Evolutionary conservation across 1,140 invertebrate genomes (phyloP), one percentile per base, ranked within the genome.

Genomic region (Nasonia longicornis): DNA sequence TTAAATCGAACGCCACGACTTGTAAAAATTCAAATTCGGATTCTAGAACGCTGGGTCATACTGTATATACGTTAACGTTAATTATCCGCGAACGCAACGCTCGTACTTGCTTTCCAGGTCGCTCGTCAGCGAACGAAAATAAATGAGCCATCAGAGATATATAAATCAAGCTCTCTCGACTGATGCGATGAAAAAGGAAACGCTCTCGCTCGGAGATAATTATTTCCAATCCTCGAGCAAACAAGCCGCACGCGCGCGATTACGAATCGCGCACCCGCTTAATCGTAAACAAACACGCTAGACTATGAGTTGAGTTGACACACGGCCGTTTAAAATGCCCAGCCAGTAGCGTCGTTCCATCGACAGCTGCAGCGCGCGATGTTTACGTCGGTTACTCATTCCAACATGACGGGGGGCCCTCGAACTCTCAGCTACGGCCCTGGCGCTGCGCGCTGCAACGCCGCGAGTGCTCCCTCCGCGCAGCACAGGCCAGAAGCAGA

Each of bases 401-500:
- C 38, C 8, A 63, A 29, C 31, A 14, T 0, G 63, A 16, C 64
- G 64, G 10, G 64, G 64, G 22, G 64, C 64, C 64, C 64, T 26
- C 4, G 3, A 16, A 11, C 26, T 1, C 8, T 26, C 2, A 7
- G 10, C 22, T 31, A 29, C 64, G 26, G 8, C 64, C 26, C 64
- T 67, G 64, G 20, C 16, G 58, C 35, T 38, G 70, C 35, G 70
- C 38, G 31, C 3, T 48, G 77, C 29, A 58, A 22, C 42, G 42
- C 31, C 77, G 69, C 26, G 70, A 58, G 58, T 31, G 31, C n/a
- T 31, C 64, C 42, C 16, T 70, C 69, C 22, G 64, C 35, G 63
- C 77, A 10, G 3, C 16, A 14, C 16, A 0, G 52, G 67, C 45
- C 63, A 35, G 16, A 6, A 77, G 82, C 75, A 83, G 76, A 83